These are phyloP conservation scores for Pyrgilauda ruficollis DNA, from an alignment of 2,113 vertebrate species.

Conservation along the genomic window DNA sequence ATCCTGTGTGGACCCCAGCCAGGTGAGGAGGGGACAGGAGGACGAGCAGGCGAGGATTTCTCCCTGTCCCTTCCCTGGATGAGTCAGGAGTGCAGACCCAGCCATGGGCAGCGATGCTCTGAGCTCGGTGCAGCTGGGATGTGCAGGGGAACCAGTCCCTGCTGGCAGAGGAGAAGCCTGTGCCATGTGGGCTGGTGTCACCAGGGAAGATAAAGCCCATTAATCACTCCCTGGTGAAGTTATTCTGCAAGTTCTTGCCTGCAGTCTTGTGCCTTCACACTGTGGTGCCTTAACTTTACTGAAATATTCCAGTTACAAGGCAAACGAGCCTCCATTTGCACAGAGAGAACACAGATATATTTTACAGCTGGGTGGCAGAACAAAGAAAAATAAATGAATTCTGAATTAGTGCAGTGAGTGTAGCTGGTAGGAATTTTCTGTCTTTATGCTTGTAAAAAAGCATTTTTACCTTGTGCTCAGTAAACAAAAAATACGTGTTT, in stretches of 20 bases:
- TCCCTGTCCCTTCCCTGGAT: not conserved
- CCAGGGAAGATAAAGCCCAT: not conserved
- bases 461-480: not conserved
- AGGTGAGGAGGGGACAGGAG: not conserved
- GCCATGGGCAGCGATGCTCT: accelerated
- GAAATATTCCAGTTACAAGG: not conserved
- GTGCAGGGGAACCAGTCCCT: not conserved
- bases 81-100: not conserved
- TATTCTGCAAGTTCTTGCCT: not conserved
- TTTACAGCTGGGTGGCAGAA: not conserved
- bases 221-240: not conserved
- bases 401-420: not conserved
- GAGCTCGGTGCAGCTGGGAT: not conserved
- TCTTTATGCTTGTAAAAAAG: not conserved
- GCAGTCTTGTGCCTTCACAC: not conserved
- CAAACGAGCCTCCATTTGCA: not conserved
- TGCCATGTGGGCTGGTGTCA: not conserved
- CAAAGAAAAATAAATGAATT: not conserved
- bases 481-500: not conserved
- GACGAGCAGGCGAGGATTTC: not conserved
- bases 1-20: not conserved
- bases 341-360: not conserved
- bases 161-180: not conserved
- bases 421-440: not conserved
- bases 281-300: not conserved